phyloP scores from a whole-genome alignment of 2,888 invertebrate genomes.

The Cephus runcator region DNA sequence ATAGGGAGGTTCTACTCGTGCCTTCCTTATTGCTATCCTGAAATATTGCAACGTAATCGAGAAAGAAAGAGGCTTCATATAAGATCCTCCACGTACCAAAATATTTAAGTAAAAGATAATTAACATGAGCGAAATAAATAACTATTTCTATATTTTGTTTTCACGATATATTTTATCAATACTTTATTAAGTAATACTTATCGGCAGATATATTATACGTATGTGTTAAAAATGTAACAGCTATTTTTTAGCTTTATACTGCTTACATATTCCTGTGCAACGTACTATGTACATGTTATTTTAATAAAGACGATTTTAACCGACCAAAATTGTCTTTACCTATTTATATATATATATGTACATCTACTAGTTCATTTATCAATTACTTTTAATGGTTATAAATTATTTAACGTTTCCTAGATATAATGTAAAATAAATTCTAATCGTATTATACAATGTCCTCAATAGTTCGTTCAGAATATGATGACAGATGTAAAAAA shows the following conservation, averaged over 20 bases:
- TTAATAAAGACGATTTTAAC: background rate
- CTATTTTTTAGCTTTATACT: background rate
- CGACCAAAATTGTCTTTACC: background rate
- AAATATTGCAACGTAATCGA: background rate
- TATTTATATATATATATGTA: background rate
- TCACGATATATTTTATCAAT: background rate
- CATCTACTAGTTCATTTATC: background rate
- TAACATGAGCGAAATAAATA: background rate
- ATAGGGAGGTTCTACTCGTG: background rate
- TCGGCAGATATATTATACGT: background rate
- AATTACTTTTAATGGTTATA: background rate
- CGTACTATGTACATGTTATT: background rate
- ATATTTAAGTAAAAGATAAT: background rate
- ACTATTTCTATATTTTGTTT: background rate
- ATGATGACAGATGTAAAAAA: background rate
- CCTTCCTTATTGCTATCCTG: background rate
- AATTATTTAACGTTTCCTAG: background rate
- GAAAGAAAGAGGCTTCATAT: background rate
- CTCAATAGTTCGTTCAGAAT: background rate
- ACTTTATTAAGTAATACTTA: background rate
- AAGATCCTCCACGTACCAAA: background rate
- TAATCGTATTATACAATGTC: background rate
- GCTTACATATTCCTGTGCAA: background rate
- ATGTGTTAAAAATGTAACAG: background rate
- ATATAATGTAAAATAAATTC: background rate